Evolutionary conservation across 1,140 invertebrate genomes (phyloP).

Genomic region (Dryas iulia): DNA sequence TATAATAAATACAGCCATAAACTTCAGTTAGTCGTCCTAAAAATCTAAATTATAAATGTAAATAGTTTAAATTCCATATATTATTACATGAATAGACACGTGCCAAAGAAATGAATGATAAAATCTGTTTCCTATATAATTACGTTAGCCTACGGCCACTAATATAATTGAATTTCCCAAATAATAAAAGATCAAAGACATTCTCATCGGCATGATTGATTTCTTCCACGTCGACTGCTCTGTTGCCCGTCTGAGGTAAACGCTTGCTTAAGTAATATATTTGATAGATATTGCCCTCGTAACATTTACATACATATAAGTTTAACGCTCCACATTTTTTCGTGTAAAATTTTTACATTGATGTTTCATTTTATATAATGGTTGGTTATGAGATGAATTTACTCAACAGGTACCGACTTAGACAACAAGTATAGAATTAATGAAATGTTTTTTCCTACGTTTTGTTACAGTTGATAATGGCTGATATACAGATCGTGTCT

Average conservation of each 20-base stretch:
- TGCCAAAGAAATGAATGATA: not conserved
- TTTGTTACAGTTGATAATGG: no score
- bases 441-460: no score
- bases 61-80: no score
- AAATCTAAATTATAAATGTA: no score
- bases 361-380: not conserved
- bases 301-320: not conserved
- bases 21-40: no score
- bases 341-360: not conserved
- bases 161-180: not conserved
- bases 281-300: constrained; percentile 5
- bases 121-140: not conserved
- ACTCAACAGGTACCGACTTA: not conserved
- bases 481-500: no score
- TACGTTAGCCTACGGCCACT: not conserved
- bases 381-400: not conserved
- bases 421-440: no score
- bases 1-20: no score
- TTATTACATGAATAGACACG: not conserved
- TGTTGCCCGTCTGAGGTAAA: constrained; percentile 27
- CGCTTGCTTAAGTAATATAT: constrained; percentile 28
- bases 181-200: constrained; percentile 35
- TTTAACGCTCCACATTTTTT: not conserved
- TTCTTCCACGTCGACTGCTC: constrained; percentile 26
- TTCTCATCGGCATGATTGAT: constrained; percentile 31